Conservation (phyloP, 2,113 vertebrate genomes). For the Cyphomyrus discorhynchus region DNA sequence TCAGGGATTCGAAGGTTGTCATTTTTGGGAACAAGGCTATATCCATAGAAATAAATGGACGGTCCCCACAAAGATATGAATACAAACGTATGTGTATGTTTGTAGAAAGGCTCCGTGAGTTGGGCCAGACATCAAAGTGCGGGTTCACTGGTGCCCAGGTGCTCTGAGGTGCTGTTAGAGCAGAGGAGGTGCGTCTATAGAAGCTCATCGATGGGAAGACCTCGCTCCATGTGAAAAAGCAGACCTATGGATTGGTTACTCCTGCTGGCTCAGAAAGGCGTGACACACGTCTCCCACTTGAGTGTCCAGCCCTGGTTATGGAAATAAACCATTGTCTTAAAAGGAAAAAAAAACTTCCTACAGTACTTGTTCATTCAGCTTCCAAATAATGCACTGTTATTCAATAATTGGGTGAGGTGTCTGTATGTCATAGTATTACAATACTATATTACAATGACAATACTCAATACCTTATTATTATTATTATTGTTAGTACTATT, state of each 20-base stretch:
- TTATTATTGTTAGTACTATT: not conserved
- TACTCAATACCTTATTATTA: not conserved
- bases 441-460: not conserved
- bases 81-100: not conserved
- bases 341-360: not conserved
- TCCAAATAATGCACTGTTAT: not conserved
- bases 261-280: too few species aligned
- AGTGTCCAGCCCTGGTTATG: not conserved
- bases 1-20: too few species aligned
- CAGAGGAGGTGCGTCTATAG: not conserved
- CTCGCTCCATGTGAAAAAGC: not conserved
- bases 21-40: too few species aligned
- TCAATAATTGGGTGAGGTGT: not conserved
- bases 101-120: not conserved
- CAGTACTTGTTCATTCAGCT: not conserved
- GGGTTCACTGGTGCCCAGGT: not conserved
- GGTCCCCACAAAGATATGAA: too few species aligned
- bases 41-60: too few species aligned
- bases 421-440: not conserved
- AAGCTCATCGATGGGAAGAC: not conserved
- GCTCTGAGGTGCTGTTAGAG: not conserved
- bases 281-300: too few species aligned
- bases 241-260: not conserved
- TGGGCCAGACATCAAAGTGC: not conserved
- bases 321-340: not conserved